phyloP scores from a whole-genome alignment of 2,113 vertebrate genomes.

The Indri indri region DNA sequence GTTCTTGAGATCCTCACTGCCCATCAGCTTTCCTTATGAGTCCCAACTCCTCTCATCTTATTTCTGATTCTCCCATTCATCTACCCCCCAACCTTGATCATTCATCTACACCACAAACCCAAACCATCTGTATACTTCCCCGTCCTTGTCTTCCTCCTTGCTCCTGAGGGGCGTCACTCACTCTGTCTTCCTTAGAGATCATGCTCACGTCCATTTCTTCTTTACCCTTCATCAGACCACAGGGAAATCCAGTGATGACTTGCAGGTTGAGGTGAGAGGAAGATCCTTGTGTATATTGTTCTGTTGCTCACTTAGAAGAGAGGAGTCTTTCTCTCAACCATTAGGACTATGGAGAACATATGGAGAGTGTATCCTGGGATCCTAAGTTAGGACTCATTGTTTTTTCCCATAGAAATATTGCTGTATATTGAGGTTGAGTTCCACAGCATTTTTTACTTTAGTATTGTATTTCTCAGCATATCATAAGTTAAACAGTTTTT shows the following conservation, averaged over 20 bases:
- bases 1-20: neutral
- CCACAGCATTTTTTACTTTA: neutral
- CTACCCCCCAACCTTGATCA: neutral
- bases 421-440: conserved; percentile 15
- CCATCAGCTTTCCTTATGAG: neutral
- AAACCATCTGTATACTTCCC: neutral
- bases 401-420: conserved; percentile 15
- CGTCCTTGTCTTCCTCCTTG: neutral
- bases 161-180: neutral
- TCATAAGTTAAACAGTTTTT: neutral
- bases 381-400: conserved; percentile 8
- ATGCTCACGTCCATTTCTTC: neutral
- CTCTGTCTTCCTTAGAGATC: neutral
- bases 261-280: neutral
- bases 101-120: neutral
- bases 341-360: neutral
- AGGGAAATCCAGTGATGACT: neutral
- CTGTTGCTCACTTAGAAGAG: neutral
- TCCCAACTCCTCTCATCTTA: neutral
- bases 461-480: neutral
- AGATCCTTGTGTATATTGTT: neutral
- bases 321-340: neutral
- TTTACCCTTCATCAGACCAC: neutral
- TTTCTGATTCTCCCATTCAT: neutral
- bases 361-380: neutral